Percentiles rank a stretch among this genome's conserved stretches.
Evolutionary conservation across 2,113 vertebrate genomes (phyloP).

Genomic region (Gymnorhina tibicen): DNA sequence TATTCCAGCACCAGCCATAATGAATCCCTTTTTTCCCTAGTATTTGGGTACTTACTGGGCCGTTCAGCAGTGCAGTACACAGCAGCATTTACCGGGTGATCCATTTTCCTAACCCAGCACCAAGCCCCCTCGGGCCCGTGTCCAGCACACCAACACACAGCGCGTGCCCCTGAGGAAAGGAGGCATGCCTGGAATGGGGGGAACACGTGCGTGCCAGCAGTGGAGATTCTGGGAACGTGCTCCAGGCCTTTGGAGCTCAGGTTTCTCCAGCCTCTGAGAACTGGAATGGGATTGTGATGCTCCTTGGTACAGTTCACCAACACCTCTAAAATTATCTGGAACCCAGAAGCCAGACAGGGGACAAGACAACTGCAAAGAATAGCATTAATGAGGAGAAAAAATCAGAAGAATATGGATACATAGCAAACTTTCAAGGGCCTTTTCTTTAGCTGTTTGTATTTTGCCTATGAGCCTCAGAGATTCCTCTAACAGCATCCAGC

Average conservation of each 20-base stretch:
- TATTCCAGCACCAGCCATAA: background rate
- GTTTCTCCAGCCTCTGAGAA: background rate
- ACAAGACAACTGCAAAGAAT: background rate
- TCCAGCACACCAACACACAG: background rate
- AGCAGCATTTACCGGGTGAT: background rate
- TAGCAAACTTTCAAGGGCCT: background rate
- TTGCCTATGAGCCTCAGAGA: background rate
- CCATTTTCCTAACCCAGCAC: background rate
- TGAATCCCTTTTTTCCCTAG: background rate
- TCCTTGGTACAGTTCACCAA: background rate
- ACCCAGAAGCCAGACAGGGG: background rate
- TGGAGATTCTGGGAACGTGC: background rate
- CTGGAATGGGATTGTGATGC: background rate
- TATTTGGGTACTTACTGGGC: background rate
- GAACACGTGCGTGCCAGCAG: background rate
- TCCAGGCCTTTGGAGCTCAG: accelerated
- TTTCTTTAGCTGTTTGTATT: background rate
- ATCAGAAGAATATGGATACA: background rate
- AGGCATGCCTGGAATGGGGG: background rate
- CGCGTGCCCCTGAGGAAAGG: background rate
- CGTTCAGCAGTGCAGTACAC: background rate
- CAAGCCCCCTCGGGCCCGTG: background rate
- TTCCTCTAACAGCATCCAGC: background rate
- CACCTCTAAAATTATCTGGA: background rate
- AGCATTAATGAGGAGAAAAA: background rate